Evolutionary conservation across 2,888 invertebrate species (phyloP).

Genomic region (Patella ulyssiponensis): DNA sequence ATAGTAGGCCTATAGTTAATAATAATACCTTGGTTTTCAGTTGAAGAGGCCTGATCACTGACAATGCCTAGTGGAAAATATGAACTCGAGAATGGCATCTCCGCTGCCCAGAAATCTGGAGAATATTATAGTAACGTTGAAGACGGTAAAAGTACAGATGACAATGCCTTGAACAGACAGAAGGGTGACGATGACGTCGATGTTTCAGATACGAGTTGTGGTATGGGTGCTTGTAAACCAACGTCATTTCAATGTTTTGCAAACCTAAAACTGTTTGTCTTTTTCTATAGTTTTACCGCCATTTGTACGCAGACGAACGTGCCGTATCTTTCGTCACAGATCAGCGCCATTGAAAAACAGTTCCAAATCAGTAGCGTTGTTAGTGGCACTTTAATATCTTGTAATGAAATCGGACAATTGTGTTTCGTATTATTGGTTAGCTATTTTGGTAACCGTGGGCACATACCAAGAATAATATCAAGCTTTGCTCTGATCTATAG

Average conservation of each 20-base stretch:
- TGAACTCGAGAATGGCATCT: too few species aligned
- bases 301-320: constrained; percentile 25
- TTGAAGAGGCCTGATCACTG: too few species aligned
- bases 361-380: constrained; percentile 49
- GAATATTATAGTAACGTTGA: too few species aligned
- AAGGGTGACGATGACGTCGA: neutral
- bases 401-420: constrained; percentile 57
- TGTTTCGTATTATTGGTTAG: constrained; percentile 46
- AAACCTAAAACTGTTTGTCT: constrained; percentile 24
- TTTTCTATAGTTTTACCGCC: constrained; percentile 23
- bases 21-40: too few species aligned
- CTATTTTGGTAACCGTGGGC: constrained; percentile 42
- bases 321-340: constrained; percentile 37
- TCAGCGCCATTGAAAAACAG: constrained; percentile 51
- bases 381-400: constrained; percentile 50
- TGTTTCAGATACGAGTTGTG: constrained; percentile 20
- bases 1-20: too few species aligned
- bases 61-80: too few species aligned
- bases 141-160: too few species aligned
- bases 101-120: too few species aligned
- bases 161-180: neutral
- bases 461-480: constrained; percentile 23
- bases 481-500: constrained; percentile 17
- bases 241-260: constrained; percentile 22
- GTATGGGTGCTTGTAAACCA: constrained; percentile 21